Conservation (phyloP, 2,888 invertebrate species). For the Hyalella azteca region DNA sequence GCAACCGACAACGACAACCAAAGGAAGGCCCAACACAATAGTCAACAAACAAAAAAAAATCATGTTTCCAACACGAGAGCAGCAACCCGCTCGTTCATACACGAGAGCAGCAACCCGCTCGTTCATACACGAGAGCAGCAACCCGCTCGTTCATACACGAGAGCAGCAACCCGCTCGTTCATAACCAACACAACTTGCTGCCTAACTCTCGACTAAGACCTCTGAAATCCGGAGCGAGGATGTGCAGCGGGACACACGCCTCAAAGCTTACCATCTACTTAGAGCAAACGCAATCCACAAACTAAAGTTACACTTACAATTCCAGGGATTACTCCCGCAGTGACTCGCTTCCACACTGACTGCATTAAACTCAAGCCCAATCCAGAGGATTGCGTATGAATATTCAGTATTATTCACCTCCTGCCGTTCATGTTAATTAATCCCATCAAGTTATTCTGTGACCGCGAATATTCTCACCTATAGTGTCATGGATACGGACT, state of each 20-base stretch:
- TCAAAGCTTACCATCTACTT: constrained; percentile 31
- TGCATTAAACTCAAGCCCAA: constrained; percentile 1
- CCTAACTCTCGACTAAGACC: constrained; percentile 35
- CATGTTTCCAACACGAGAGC: too few species aligned
- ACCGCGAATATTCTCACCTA: too few species aligned
- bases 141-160: too few species aligned
- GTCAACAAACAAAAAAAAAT: too few species aligned
- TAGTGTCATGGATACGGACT: too few species aligned
- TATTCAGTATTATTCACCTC: constrained; percentile 2
- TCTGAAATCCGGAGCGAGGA: constrained; percentile 18
- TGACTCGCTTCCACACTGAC: background rate
- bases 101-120: too few species aligned
- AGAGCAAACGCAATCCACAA: background rate
- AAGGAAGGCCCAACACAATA: too few species aligned
- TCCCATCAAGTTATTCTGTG: constrained; percentile 27
- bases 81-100: too few species aligned
- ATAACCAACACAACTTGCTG: background rate
- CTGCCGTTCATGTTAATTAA: background rate
- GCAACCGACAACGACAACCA: too few species aligned
- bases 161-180: too few species aligned
- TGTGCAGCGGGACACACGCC: background rate
- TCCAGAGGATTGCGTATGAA: constrained; percentile 33
- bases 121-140: too few species aligned
- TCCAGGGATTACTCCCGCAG: background rate
- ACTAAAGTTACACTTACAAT: background rate